Evolutionary conservation across 35 echinoderm and acorn worm genomes (phyloP).

Genomic region (Apostichopus californicus): DNA sequence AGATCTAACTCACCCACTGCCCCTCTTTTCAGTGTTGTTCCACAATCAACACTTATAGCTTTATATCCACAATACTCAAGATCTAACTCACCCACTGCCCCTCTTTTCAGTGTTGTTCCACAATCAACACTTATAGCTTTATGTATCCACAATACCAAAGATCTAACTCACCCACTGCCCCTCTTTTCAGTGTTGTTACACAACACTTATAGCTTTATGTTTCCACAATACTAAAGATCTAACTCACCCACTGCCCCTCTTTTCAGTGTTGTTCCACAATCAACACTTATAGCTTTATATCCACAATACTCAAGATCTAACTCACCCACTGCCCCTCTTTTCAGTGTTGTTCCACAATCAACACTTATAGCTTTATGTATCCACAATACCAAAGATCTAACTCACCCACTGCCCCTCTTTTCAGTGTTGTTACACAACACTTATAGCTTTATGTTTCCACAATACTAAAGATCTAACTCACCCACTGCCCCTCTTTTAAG

Average conservation of each 20-base stretch:
- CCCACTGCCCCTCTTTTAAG: constrained; percentile 44
- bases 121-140: neutral
- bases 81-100: constrained; percentile 9
- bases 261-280: constrained; percentile 50
- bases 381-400: no score
- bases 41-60: no score
- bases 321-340: constrained; percentile 45
- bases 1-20: no score
- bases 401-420: constrained; percentile 36
- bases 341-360: constrained; percentile 50
- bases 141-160: no score
- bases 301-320: no score
- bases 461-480: neutral
- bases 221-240: no score
- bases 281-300: neutral
- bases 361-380: no score
- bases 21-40: no score
- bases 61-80: no score
- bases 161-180: constrained; percentile 19
- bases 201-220: neutral
- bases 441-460: no score
- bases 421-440: constrained; percentile 31
- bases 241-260: constrained; percentile 38
- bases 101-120: constrained; percentile 48
- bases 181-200: constrained; percentile 46